Evolutionary conservation across 2,113 vertebrate species (phyloP).

Genomic region (Calidris pugnax): DNA sequence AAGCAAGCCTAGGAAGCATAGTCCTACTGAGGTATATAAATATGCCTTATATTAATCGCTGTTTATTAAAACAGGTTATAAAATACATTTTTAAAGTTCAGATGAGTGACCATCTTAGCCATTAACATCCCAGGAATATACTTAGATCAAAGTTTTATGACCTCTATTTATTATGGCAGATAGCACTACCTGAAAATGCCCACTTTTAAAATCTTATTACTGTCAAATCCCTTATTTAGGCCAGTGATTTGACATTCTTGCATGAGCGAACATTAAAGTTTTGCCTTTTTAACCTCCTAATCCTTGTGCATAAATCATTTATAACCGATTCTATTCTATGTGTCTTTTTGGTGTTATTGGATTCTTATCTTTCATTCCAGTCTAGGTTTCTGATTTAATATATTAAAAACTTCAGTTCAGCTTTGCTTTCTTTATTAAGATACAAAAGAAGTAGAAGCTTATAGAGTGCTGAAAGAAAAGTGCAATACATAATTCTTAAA

Average conservation of each 20-base stretch:
- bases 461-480: neutral
- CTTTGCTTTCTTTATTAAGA: slow-evolving; percentile 43
- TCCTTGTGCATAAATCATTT: slow-evolving; percentile 73
- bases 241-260: slow-evolving; percentile 70
- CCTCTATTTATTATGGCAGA: slow-evolving; percentile 65
- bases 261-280: slow-evolving; percentile 68
- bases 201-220: slow-evolving; percentile 72
- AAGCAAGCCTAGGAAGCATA: neutral
- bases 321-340: slow-evolving; percentile 63
- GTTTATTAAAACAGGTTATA: slow-evolving; percentile 57
- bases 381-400: slow-evolving; percentile 57
- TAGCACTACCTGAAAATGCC: slow-evolving; percentile 53
- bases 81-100: slow-evolving; percentile 59
- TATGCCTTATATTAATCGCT: slow-evolving; percentile 31
- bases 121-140: slow-evolving; percentile 18
- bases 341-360: slow-evolving; percentile 65
- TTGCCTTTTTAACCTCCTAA: slow-evolving; percentile 76
- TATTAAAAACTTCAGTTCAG: slow-evolving; percentile 34
- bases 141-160: slow-evolving; percentile 64
- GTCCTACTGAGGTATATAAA: neutral
- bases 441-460: neutral
- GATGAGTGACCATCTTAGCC: neutral
- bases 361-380: slow-evolving; percentile 70
- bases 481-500: neutral
- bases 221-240: slow-evolving; percentile 68